Percentiles rank a stretch among this genome's conserved stretches.
Conservation (phyloP, 2,888 invertebrate genomes). For the Linyphia triangularis region DNA sequence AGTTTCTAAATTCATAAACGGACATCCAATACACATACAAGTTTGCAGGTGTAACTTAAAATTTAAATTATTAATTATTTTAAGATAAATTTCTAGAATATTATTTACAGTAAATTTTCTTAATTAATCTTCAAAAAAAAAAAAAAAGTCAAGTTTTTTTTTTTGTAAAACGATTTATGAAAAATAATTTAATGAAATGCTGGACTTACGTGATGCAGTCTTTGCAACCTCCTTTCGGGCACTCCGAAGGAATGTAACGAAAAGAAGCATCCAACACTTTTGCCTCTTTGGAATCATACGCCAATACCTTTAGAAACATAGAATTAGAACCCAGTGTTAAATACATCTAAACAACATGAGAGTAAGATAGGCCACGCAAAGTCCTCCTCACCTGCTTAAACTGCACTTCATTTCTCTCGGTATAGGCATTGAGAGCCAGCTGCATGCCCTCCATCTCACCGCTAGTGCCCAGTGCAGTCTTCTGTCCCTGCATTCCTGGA, state of each 20-base stretch:
- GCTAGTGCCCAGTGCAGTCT: conserved; percentile 77
- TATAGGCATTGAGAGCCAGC: conserved; percentile 65
- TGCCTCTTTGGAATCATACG: conserved; percentile 71
- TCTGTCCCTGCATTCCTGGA: conserved; percentile 76
- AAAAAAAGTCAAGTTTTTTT: not conserved
- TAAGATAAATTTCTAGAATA: not conserved
- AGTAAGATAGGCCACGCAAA: too few species aligned
- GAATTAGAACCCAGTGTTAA: not conserved
- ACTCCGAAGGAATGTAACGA: conserved; percentile 65
- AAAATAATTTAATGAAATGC: too few species aligned
- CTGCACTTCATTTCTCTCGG: conserved; percentile 38
- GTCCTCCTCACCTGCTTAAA: conserved; percentile 52
- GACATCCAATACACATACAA: not conserved
- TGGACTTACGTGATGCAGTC: conserved; percentile 71
- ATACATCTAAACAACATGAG: not conserved
- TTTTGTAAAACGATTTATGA: not conserved
- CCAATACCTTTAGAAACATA: conserved; percentile 58
- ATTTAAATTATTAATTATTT: not conserved
- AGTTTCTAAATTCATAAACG: not conserved
- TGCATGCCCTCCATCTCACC: conserved; percentile 75
- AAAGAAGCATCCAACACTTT: conserved; percentile 69
- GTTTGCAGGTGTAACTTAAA: not conserved
- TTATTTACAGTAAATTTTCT: not conserved
- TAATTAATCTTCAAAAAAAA: not conserved
- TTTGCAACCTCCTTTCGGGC: conserved; percentile 73